phyloP scores from a whole-genome alignment of 2,888 invertebrate species.

The Stratiomys singularior region DNA sequence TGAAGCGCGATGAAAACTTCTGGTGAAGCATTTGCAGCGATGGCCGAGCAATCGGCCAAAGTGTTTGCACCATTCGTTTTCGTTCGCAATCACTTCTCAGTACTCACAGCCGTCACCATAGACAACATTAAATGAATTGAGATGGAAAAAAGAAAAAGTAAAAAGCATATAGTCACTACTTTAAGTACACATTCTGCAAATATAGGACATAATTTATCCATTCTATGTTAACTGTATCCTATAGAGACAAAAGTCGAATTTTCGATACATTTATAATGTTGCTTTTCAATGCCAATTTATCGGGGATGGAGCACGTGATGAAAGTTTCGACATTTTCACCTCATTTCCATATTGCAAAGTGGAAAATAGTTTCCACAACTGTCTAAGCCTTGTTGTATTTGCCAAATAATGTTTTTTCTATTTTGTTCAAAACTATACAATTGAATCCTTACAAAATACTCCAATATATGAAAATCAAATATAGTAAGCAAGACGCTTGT shows the following conservation, averaged over 20 bases:
- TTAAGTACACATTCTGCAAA: slow-evolving; percentile 58
- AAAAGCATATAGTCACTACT: slow-evolving; percentile 66
- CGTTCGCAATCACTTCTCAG: not conserved
- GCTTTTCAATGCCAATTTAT: slow-evolving; percentile 29
- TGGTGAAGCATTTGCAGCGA: slow-evolving; percentile 46
- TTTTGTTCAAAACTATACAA: slow-evolving; percentile 27
- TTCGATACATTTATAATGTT: not conserved
- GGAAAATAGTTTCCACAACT: too few species aligned
- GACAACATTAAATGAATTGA: slow-evolving; percentile 48
- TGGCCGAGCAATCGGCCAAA: slow-evolving; percentile 27
- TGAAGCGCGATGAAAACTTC: slow-evolving; percentile 22
- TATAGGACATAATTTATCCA: slow-evolving; percentile 47
- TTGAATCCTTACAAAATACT: slow-evolving; percentile 33
- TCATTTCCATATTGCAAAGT: not conserved
- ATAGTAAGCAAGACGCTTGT: not conserved
- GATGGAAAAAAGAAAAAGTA: slow-evolving; percentile 49
- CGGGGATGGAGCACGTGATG: not conserved
- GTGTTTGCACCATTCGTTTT: slow-evolving; percentile 35
- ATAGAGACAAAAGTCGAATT: slow-evolving; percentile 21
- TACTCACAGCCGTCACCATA: not conserved
- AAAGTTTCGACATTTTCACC: slow-evolving; percentile 2
- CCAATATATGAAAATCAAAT: slow-evolving; percentile 10
- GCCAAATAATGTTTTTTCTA: slow-evolving; percentile 38
- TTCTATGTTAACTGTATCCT: slow-evolving; percentile 18
- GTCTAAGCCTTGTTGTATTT: not conserved